Conservation (phyloP, 2,888 invertebrate genomes). For the Drosophila parthenogenetica region DNA sequence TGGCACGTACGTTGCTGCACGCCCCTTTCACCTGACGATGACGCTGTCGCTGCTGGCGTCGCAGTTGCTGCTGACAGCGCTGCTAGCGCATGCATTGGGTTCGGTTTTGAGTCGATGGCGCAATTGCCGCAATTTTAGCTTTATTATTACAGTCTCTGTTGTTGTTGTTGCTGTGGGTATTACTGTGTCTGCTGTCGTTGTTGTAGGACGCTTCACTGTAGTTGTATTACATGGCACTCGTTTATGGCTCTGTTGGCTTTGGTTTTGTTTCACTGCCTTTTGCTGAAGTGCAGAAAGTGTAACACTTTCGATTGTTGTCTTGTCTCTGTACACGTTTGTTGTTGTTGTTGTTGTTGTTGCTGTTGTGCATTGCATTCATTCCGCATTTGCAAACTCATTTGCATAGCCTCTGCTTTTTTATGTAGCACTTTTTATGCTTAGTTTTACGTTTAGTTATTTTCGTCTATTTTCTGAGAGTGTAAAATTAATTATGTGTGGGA, state of each 20-base stretch:
- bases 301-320: conserved; percentile 82
- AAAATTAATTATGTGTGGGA: conserved; percentile 79
- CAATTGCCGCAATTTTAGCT: conserved; percentile 69
- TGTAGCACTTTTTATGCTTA: conserved; percentile 51
- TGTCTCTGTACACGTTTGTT: conserved; percentile 42
- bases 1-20: conserved; percentile 43
- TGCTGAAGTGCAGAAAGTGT: conserved; percentile 80
- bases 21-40: conserved; percentile 29
- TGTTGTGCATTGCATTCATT: conserved; percentile 73
- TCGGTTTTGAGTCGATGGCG: conserved; percentile 68
- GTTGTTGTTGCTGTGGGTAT: conserved; percentile 25
- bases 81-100: conserved; percentile 65
- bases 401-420: conserved; percentile 62
- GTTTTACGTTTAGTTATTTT: conserved; percentile 26
- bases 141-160: conserved; percentile 30
- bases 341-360: conserved; percentile 33
- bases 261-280: conserved; percentile 58
- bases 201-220: conserved; percentile 43
- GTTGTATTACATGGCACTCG: conserved; percentile 75
- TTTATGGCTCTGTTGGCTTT: conserved; percentile 65
- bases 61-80: conserved; percentile 9
- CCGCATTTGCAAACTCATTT: conserved; percentile 78
- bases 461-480: conserved; percentile 33
- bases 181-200: conserved; percentile 19
- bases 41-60: conserved; percentile 3